Conservation (phyloP, 1,140 invertebrate species). For the Heliconius melpomene region DNA sequence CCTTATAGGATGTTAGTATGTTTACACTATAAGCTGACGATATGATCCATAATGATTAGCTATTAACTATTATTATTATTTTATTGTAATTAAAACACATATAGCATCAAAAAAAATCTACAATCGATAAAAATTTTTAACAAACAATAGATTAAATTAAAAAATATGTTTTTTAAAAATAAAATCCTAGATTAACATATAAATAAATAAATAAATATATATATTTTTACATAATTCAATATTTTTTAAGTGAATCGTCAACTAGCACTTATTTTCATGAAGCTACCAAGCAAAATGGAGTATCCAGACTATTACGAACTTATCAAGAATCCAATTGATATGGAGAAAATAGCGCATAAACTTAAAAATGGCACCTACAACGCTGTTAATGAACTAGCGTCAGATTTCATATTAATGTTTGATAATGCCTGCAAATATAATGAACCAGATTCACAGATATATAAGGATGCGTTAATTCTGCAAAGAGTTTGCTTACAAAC, state of each 20-base stretch:
- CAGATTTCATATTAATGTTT: conserved; percentile 98
- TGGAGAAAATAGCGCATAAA: conserved; percentile 96
- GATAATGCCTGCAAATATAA: conserved; percentile 99
- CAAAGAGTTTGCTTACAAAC: conserved; percentile 96
- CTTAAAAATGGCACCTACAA: conserved; percentile 91
- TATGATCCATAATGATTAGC: too few relatives aligned
- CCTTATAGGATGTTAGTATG: too few relatives aligned
- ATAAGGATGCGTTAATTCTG: conserved; percentile 97
- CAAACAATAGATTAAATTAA: too few relatives aligned
- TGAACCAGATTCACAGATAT: conserved; percentile 99
- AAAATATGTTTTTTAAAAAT: too few relatives aligned
- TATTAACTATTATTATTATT: too few relatives aligned
- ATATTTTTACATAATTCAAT: background rate
- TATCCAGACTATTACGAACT: conserved; percentile 99
- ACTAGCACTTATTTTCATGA: conserved; percentile 95
- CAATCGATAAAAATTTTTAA: too few relatives aligned
- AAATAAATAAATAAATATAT: too few relatives aligned
- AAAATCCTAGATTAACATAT: too few relatives aligned
- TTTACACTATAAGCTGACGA: too few relatives aligned
- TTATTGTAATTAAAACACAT: too few relatives aligned
- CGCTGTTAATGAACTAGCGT: conserved; percentile 93
- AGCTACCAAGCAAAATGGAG: conserved; percentile 95
- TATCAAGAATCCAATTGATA: conserved; percentile 98
- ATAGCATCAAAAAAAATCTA: too few relatives aligned
- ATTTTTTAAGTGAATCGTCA: conserved; percentile 83